Evolutionary conservation across 2,797 vertebrate species (phyloP).

Genomic region (Sciurus vulgaris): DNA sequence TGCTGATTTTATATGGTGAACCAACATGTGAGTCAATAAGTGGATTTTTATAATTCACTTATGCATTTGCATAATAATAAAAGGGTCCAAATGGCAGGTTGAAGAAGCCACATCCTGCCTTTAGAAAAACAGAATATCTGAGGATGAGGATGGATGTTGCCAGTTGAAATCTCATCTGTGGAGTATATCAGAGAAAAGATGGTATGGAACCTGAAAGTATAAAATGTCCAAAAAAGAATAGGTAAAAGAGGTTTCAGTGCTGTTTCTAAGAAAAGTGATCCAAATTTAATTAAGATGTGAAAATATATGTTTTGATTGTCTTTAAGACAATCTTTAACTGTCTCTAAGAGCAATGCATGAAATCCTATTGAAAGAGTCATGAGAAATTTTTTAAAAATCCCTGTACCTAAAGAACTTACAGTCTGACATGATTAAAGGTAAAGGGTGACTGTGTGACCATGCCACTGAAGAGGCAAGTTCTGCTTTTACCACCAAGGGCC

Average conservation of each 20-base stretch:
- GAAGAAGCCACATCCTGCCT: constrained; percentile 62
- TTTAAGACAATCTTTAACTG: not conserved
- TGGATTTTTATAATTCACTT: constrained; percentile 75
- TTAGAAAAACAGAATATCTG: constrained; percentile 46
- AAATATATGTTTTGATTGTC: not conserved
- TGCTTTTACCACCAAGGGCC: not conserved
- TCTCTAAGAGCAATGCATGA: not conserved
- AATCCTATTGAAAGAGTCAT: not conserved
- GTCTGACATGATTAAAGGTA: not conserved
- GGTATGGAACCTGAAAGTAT: not conserved
- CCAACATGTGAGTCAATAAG: constrained; percentile 81
- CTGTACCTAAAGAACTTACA: not conserved
- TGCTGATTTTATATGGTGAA: constrained; percentile 77
- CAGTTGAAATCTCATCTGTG: constrained; percentile 38
- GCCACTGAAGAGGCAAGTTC: not conserved
- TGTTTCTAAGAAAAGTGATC: not conserved
- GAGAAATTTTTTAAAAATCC: not conserved
- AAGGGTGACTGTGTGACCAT: not conserved
- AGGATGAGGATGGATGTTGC: constrained; percentile 12
- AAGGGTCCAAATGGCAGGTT: constrained; percentile 24
- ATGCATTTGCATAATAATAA: constrained; percentile 64
- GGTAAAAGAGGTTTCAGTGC: not conserved
- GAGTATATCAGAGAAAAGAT: not conserved
- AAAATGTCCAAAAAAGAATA: not conserved
- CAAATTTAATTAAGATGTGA: constrained; percentile 8